phyloP scores from a whole-genome alignment of 2,797 vertebrate species.

The Synanceia verrucosa region DNA sequence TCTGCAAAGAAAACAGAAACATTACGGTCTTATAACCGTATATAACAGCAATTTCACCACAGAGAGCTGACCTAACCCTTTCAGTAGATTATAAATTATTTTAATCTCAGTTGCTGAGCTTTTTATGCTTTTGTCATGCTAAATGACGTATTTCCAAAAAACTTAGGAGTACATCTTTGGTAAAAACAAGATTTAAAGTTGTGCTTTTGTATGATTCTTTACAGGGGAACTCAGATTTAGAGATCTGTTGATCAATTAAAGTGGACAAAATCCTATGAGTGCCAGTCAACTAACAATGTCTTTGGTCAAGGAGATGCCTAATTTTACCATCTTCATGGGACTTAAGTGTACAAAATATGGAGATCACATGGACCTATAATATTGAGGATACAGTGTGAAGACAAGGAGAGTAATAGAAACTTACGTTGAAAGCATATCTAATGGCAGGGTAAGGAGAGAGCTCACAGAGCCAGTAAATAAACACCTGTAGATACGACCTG shows the following conservation, averaged over 20 bases:
- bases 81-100: too few species aligned
- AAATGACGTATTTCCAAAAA: background rate
- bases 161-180: background rate
- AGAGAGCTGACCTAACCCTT: background rate
- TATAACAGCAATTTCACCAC: background rate
- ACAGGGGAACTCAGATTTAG: background rate
- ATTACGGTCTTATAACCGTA: background rate
- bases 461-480: constrained; percentile 99
- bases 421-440: constrained; percentile 99
- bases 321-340: background rate
- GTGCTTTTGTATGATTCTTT: background rate
- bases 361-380: background rate
- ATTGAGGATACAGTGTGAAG: background rate
- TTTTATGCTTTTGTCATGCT: background rate
- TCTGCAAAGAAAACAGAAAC: constrained; percentile 73
- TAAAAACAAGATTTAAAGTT: background rate
- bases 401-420: constrained; percentile 61
- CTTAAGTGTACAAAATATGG: background rate
- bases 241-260: background rate
- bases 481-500: constrained; percentile 99
- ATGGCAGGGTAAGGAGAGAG: constrained; percentile 95
- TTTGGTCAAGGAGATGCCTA: background rate
- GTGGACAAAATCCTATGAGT: background rate
- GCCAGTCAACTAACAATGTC: background rate
- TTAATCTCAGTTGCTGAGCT: background rate